These are phyloP conservation scores for Dryobates pubescens DNA, from an alignment of 2,797 vertebrate species.

Conservation along the genomic window DNA sequence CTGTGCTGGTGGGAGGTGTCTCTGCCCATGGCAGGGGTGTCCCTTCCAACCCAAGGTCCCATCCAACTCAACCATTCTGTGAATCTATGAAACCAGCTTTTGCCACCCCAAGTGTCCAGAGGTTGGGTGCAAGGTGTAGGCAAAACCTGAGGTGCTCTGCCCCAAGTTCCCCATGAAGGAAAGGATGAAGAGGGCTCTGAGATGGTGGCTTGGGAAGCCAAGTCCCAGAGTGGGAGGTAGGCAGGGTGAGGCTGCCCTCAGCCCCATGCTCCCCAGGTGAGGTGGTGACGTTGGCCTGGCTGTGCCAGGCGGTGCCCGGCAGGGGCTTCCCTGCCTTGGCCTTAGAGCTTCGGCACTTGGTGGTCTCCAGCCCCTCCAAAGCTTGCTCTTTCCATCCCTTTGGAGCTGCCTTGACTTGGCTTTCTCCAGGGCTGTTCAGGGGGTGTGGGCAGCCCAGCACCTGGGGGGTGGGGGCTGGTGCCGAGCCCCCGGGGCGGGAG, in stretches of 20 bases:
- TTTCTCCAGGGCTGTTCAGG: background rate
- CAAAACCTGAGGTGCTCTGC: background rate
- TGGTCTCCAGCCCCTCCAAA: background rate
- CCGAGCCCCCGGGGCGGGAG: background rate
- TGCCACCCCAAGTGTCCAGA: background rate
- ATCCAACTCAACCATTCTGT: too few species aligned
- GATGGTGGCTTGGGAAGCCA: background rate
- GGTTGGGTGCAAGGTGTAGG: fast-evolving
- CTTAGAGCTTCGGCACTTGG: background rate
- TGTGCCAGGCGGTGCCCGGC: fast-evolving
- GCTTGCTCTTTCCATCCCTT: background rate
- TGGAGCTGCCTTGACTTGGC: background rate
- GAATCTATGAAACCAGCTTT: background rate
- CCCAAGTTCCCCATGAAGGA: fast-evolving
- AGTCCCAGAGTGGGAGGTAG: background rate
- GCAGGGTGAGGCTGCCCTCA: background rate
- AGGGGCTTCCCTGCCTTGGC: background rate
- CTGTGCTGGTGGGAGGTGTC: too few species aligned
- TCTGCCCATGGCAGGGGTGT: too few species aligned
- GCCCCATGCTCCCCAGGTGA: fast-evolving
- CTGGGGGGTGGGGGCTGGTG: background rate
- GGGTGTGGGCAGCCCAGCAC: fast-evolving
- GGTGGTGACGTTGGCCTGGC: background rate
- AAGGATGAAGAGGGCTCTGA: background rate
- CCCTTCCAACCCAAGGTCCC: too few species aligned